Percentiles rank a stretch among this genome's conserved stretches.
These are phyloP conservation scores for Chaetodon trifascialis DNA, from an alignment of 2,113 vertebrate species.

Conservation along the genomic window DNA sequence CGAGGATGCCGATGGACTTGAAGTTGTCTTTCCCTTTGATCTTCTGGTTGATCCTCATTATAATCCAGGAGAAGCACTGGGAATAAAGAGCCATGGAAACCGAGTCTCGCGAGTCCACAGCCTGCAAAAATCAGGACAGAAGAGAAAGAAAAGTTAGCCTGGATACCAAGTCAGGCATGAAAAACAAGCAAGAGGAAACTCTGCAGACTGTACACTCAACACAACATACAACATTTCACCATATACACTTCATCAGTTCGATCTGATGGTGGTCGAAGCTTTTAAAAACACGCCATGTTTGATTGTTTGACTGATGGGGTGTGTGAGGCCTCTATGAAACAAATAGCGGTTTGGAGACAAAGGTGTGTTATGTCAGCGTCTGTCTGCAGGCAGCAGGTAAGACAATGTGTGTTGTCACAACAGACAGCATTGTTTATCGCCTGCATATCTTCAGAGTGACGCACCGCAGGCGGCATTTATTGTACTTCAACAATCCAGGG, in stretches of 20 bases:
- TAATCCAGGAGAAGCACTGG: constrained; percentile 95
- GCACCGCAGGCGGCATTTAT: constrained; percentile 18
- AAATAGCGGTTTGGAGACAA: constrained; percentile 55
- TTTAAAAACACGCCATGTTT: constrained; percentile 29
- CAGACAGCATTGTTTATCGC: constrained; percentile 51
- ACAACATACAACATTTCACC: neutral
- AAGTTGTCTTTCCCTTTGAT: constrained; percentile 94
- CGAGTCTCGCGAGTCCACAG: constrained; percentile 92
- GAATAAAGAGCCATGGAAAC: constrained; percentile 95
- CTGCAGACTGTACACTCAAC: constrained; percentile 13
- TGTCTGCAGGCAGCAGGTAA: constrained; percentile 45
- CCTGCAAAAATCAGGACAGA: constrained; percentile 79
- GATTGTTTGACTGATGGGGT: constrained; percentile 12
- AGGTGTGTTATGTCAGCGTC: constrained; percentile 58
- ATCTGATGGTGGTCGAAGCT: constrained; percentile 26
- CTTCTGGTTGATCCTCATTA: constrained; percentile 92
- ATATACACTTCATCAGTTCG: constrained; percentile 4
- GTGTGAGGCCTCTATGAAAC: constrained; percentile 51
- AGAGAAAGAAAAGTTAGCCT: constrained; percentile 9
- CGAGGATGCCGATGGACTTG: constrained; percentile 94
- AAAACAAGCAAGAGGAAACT: constrained; percentile 10
- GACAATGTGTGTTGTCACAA: constrained; percentile 69
- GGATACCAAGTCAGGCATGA: constrained; percentile 22
- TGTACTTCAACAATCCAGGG: neutral
- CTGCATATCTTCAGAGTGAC: constrained; percentile 43